These are phyloP conservation scores for Batillaria attramentaria DNA, from an alignment of 1,140 invertebrate species.

Conservation along the genomic window DNA sequence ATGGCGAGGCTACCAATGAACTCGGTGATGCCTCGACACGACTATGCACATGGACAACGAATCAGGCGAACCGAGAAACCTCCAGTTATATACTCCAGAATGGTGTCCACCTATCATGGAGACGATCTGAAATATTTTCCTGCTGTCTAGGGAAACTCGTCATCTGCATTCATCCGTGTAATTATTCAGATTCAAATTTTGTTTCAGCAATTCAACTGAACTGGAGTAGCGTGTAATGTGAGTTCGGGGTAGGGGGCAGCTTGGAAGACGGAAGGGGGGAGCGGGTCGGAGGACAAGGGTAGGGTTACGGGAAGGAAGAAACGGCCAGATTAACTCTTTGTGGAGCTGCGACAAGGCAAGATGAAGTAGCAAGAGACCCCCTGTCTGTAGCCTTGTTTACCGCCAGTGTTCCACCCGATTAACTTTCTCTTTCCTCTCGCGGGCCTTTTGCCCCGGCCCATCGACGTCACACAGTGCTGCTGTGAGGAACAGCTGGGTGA, in stretches of 20 bases:
- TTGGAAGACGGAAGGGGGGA: background rate
- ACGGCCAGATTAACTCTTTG: background rate
- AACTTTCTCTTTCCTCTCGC: constrained; percentile 10
- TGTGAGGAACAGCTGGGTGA: background rate
- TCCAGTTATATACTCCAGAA: no score
- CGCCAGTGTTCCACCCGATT: constrained; percentile 16
- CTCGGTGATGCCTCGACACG: no score
- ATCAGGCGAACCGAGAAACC: no score
- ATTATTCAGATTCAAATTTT: constrained; percentile 17
- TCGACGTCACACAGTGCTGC: background rate
- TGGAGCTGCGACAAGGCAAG: constrained; percentile 8
- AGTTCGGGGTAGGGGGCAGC: no score
- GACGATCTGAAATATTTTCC: no score
- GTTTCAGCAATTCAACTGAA: no score
- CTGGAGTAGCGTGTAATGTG: no score
- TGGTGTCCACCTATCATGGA: no score
- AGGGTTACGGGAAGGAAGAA: constrained; percentile 9
- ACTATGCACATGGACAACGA: no score
- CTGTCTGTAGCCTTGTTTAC: background rate
- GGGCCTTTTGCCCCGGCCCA: background rate
- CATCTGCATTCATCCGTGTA: constrained; percentile 7
- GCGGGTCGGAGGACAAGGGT: background rate
- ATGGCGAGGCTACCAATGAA: no score
- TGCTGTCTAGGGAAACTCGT: background rate
- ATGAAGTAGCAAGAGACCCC: background rate